Conservation (phyloP, 2,113 vertebrate genomes). For the Leptodactylus fuscus region DNA sequence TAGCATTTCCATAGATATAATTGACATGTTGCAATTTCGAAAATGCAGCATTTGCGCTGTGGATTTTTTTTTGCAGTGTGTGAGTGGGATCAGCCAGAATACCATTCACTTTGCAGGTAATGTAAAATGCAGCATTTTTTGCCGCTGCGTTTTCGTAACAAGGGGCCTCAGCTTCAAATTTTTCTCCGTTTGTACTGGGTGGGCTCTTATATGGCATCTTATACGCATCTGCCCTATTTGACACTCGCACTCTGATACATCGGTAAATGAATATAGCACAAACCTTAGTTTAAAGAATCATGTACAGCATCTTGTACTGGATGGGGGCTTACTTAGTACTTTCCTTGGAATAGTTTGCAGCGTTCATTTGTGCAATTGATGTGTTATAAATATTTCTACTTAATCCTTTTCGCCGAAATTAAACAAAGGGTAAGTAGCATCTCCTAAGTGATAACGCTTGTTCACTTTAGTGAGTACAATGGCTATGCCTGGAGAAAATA, state of each 20-base stretch:
- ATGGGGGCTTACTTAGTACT: slow-evolving; percentile 17
- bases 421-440: slow-evolving; percentile 76
- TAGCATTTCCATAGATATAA: too few species aligned
- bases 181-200: neutral
- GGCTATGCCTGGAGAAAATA: slow-evolving; percentile 37
- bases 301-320: neutral
- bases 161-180: too few species aligned
- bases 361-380: slow-evolving; percentile 73
- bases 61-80: too few species aligned
- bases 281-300: neutral
- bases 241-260: neutral
- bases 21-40: too few species aligned
- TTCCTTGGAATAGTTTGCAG: slow-evolving; percentile 66
- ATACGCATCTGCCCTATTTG: neutral
- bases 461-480: slow-evolving; percentile 68
- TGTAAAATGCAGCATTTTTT: too few species aligned
- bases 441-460: slow-evolving; percentile 71
- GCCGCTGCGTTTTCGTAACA: too few species aligned
- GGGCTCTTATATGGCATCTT: neutral
- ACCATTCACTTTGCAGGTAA: too few species aligned
- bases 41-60: too few species aligned
- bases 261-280: neutral
- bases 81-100: too few species aligned
- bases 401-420: slow-evolving; percentile 74
- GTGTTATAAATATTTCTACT: slow-evolving; percentile 78